Base-by-base conservation (phyloP, 30 jellyfish, hydroid and myxozoan genomes). In the Chrysaora quinquecirrha region DNA sequence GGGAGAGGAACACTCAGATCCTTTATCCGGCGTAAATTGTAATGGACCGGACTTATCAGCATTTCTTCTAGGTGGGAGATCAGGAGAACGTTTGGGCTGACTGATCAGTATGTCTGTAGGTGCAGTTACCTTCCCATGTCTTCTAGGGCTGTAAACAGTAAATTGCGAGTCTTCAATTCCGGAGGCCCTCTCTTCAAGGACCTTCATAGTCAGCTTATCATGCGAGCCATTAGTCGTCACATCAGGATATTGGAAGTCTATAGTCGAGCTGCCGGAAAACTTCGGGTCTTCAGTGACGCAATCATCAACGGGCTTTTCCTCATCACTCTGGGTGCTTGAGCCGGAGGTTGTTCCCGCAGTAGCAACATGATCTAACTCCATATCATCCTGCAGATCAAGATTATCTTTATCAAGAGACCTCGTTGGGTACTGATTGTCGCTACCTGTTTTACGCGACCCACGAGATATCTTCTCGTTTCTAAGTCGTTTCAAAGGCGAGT, bases 311-410 rank as follows among this genome's bases (percentile, higher is more conserved):
- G 2, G 24, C 29, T 7, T 52, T 3, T 52, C 29, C 29, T 19
- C 68, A 2, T 52, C 68, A 52, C 68, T 52, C 68, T 52, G 68
- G 4, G 68, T 52, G 19, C 68, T 52, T 52, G 68, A 52, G 25
- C 68, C 68, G 19, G 29, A 52, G 7, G 58, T 16, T 43, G 58
- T 43, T 43, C 16, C 12, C 12, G 58, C 9, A 16, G 16, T 43
- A 9, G 9, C 16, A 43, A 43, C 58, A 6, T 43, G 58, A 9
- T 9, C 9, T 43, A 16, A 43, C 16, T 6, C 58, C 16, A 6
- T 43, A 6, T 43, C 16, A 43, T 9, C 16, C 9, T 43, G 16
- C 58, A 9, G 58, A 6, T 43, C 58, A 6, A 6, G 58, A 43
- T 43, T 9, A 16, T 43, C n/a, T 6, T 43, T 43, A 16, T 9